Evolutionary conservation across 1,140 invertebrate genomes (phyloP).

Genomic region (Monochamus saltuarius): DNA sequence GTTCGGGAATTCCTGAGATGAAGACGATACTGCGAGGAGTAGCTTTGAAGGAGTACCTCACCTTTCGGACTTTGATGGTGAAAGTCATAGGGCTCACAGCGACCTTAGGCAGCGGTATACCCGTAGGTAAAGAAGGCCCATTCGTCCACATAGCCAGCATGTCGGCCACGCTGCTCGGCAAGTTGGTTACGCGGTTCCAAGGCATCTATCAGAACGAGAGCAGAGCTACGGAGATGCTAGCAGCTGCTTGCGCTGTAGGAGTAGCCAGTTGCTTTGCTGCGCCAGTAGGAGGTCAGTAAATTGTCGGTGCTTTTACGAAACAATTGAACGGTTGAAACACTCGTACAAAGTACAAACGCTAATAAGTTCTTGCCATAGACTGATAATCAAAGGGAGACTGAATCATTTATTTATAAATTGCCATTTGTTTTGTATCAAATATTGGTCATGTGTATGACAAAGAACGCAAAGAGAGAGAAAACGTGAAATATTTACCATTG

Average conservation of each 20-base stretch:
- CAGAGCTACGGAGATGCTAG: slow-evolving; percentile 90
- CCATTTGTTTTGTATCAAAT: too few species aligned
- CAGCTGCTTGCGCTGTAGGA: slow-evolving; percentile 93
- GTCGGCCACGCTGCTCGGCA: slow-evolving; percentile 88
- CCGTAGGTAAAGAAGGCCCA: slow-evolving; percentile 93
- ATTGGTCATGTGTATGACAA: too few species aligned
- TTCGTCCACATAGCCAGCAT: slow-evolving; percentile 97
- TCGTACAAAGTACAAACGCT: too few species aligned
- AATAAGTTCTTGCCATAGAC: too few species aligned
- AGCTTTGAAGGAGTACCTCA: slow-evolving; percentile 95
- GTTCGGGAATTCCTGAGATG: slow-evolving; percentile 99
- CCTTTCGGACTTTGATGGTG: slow-evolving; percentile 90
- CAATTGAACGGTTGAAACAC: too few species aligned
- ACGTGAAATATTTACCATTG: too few species aligned
- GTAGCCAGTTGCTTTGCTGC: slow-evolving; percentile 95
- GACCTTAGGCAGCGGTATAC: slow-evolving; percentile 93
- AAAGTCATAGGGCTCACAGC: slow-evolving; percentile 95
- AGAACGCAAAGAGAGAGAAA: too few species aligned
- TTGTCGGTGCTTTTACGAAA: too few species aligned
- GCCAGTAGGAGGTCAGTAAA: slow-evolving; percentile 82
- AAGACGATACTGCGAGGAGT: slow-evolving; percentile 97
- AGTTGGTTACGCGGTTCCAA: slow-evolving; percentile 90
- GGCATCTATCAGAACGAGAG: slow-evolving; percentile 95
- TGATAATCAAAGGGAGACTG: too few species aligned
- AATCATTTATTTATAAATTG: too few species aligned